phyloP scores from a whole-genome alignment of 1,140 invertebrate genomes.

The Drosophila asahinai region DNA sequence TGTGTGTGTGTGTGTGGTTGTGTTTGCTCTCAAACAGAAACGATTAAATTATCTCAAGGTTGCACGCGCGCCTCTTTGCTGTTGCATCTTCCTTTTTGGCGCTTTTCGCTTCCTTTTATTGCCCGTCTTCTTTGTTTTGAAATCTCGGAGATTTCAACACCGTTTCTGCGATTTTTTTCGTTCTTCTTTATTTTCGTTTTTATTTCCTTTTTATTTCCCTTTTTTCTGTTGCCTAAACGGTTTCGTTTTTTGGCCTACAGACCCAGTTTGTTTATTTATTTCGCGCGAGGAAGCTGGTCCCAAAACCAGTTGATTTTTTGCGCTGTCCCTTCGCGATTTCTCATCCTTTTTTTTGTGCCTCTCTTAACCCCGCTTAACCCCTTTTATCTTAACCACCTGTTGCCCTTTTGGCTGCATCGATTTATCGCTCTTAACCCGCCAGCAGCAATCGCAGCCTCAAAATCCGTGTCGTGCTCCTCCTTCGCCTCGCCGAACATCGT shows the following conservation, averaged over 20 bases:
- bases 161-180: not conserved
- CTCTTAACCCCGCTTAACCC: constrained; percentile 4
- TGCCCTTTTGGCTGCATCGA: constrained; percentile 61
- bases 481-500: constrained; percentile 26
- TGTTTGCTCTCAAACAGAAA: constrained; percentile 68
- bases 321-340: not conserved
- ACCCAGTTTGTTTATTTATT: constrained; percentile 31
- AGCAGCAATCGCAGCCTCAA: constrained; percentile 26
- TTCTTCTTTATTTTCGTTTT: not conserved
- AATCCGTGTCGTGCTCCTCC: constrained; percentile 52
- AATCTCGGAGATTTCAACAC: constrained; percentile 39
- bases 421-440: constrained; percentile 55
- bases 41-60: constrained; percentile 82
- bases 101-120: constrained; percentile 40
- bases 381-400: constrained; percentile 60
- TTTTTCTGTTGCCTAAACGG: not conserved
- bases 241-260: constrained; percentile 37
- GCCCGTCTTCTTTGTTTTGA: constrained; percentile 10
- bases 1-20: constrained; percentile 24
- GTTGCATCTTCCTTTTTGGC: constrained; percentile 19
- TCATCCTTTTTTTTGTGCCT: not conserved
- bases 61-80: constrained; percentile 65
- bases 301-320: constrained; percentile 11
- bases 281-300: not conserved
- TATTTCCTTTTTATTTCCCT: constrained; percentile 7